These are phyloP conservation scores for Zaprionus bogoriensis DNA, from an alignment of 2,888 invertebrate species.

Conservation along the genomic window DNA sequence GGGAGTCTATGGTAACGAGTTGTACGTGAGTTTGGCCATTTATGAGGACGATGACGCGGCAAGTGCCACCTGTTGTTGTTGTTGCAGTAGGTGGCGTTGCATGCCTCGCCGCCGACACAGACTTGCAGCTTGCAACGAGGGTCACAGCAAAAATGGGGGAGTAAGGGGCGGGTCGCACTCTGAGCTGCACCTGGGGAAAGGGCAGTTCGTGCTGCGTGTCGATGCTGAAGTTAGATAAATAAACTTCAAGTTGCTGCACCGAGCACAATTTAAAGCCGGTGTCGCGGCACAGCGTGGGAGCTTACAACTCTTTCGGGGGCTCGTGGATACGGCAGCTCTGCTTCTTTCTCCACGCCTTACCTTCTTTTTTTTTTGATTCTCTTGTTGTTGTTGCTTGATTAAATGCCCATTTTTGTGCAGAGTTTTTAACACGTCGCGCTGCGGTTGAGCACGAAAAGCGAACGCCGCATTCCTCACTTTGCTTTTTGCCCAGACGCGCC, in stretches of 20 bases:
- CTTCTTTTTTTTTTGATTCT: background rate
- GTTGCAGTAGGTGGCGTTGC: slow-evolving; percentile 65
- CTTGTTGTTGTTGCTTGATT: slow-evolving; percentile 41
- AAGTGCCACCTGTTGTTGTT: slow-evolving; percentile 59
- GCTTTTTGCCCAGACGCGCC: slow-evolving; percentile 21
- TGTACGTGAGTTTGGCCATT: slow-evolving; percentile 66
- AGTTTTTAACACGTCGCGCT: slow-evolving; percentile 61
- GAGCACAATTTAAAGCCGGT: slow-evolving; percentile 53
- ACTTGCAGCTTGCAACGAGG: slow-evolving; percentile 46
- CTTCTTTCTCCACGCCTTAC: background rate
- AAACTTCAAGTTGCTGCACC: slow-evolving; percentile 63
- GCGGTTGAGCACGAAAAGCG: slow-evolving; percentile 2
- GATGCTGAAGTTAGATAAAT: slow-evolving; percentile 74
- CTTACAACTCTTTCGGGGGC: slow-evolving; percentile 9
- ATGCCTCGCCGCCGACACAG: slow-evolving; percentile 39
- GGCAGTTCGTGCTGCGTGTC: slow-evolving; percentile 61
- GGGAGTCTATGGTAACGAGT: slow-evolving; percentile 57
- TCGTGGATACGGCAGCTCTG: background rate
- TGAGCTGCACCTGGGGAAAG: no score
- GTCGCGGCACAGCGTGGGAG: slow-evolving; percentile 52
- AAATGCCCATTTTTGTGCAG: slow-evolving; percentile 68
- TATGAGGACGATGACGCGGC: slow-evolving; percentile 50
- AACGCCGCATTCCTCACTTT: slow-evolving; percentile 12
- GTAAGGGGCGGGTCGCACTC: background rate
- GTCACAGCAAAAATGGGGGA: slow-evolving; percentile 5